Evolutionary conservation across 1,140 invertebrate genomes (phyloP).

Genomic region (Drosophila mauritiana): DNA sequence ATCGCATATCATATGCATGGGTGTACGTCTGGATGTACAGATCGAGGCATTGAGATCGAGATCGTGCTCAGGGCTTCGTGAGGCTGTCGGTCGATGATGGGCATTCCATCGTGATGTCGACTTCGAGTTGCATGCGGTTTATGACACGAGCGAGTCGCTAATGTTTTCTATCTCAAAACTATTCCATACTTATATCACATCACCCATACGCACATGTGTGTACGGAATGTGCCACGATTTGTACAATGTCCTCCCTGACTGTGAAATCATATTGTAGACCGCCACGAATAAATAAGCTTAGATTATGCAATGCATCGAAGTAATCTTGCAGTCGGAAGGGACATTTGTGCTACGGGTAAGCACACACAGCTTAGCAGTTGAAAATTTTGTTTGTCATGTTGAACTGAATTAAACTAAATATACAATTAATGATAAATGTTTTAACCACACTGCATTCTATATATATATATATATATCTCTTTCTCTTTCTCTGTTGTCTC

Average conservation of each 20-base stretch:
- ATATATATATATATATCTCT: conserved; percentile 63
- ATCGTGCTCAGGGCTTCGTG: conserved; percentile 28
- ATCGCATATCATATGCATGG: conserved; percentile 56
- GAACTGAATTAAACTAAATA: conserved; percentile 35
- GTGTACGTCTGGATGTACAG: conserved; percentile 23
- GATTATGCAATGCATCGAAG: not conserved
- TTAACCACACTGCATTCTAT: conserved; percentile 81
- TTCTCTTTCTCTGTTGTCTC: conserved; percentile 75
- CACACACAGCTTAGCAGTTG: conserved; percentile 38
- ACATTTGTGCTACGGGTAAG: conserved; percentile 50
- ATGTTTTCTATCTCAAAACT: conserved; percentile 15
- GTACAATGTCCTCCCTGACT: conserved; percentile 27
- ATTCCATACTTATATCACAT: conserved; percentile 6
- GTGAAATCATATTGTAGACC: not conserved
- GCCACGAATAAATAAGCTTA: not conserved
- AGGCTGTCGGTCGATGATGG: not conserved
- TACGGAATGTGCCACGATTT: conserved; percentile 12
- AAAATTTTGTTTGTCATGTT: conserved; percentile 21
- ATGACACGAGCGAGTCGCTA: conserved; percentile 20
- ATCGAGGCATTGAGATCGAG: conserved; percentile 22
- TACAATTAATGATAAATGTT: conserved; percentile 69
- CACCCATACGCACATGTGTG: conserved; percentile 24
- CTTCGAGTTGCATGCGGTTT: conserved; percentile 15
- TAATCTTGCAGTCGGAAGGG: conserved; percentile 54
- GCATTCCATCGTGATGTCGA: conserved; percentile 1